These are phyloP conservation scores for Megalops cyprinoides DNA, from an alignment of 2,797 vertebrate genomes.

Conservation along the genomic window DNA sequence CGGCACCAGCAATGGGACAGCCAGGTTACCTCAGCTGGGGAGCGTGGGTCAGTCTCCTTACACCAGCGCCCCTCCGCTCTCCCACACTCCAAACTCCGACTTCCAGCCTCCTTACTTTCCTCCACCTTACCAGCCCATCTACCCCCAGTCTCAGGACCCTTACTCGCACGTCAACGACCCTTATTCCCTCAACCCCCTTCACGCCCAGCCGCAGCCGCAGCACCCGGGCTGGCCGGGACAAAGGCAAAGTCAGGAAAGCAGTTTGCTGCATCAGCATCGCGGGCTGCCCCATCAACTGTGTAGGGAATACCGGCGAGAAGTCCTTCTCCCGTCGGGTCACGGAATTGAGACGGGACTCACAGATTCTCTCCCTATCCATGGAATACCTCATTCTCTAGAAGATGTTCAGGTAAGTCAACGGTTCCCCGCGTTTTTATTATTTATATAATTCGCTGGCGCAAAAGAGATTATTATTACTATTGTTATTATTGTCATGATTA, in stretches of 20 bases:
- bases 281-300: constrained; percentile 93
- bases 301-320: constrained; percentile 96
- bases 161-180: constrained; percentile 98
- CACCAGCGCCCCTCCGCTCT: constrained; percentile 93
- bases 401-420: constrained; percentile 89
- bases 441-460: constrained; percentile 12
- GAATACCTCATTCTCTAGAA: constrained; percentile 97
- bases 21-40: constrained; percentile 95
- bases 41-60: constrained; percentile 95
- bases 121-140: constrained; percentile 96
- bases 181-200: constrained; percentile 94
- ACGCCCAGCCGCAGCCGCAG: constrained; percentile 92
- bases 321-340: constrained; percentile 92
- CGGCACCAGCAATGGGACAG: constrained; percentile 95
- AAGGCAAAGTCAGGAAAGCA: constrained; percentile 92
- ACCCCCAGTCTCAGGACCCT: constrained; percentile 97
- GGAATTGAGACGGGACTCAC: constrained; percentile 91
- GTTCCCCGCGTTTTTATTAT: neutral
- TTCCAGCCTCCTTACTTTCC: constrained; percentile 96
- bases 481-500: constrained; percentile 26
- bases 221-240: constrained; percentile 97
- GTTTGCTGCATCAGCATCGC: constrained; percentile 93
- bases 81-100: constrained; percentile 94
- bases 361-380: constrained; percentile 91
- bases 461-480: constrained; percentile 17